A percentile compares a stretch with the other conserved stretches of the same genome.
These are phyloP conservation scores for Protodeltote pygarga DNA, from an alignment of 2,888 invertebrate species.

Conservation along the genomic window DNA sequence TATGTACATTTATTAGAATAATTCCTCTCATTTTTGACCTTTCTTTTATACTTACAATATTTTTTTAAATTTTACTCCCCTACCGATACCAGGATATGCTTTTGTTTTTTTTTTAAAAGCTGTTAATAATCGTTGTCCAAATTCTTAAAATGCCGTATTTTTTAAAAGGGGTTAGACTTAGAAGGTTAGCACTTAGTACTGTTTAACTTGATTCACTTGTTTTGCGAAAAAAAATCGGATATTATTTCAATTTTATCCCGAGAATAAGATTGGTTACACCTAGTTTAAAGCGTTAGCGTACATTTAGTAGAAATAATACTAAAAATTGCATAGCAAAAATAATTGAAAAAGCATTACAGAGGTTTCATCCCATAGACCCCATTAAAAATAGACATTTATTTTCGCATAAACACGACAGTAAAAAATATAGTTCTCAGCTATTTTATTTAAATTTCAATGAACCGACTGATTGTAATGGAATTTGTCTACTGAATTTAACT, in stretches of 20 bases:
- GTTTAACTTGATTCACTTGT: neutral
- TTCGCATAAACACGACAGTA: slow-evolving; percentile 67
- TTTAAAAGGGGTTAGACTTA: neutral
- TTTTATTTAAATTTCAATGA: slow-evolving; percentile 30
- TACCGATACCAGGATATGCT: slow-evolving; percentile 79
- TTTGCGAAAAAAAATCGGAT: neutral
- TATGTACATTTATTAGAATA: slow-evolving; percentile 83
- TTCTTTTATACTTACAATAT: slow-evolving; percentile 77
- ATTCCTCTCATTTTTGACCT: slow-evolving; percentile 86
- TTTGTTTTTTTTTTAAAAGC: slow-evolving; percentile 54
- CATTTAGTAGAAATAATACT: slow-evolving; percentile 41
- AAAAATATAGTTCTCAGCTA: slow-evolving; percentile 73
- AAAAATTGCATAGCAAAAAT: slow-evolving; percentile 78
- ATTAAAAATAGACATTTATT: slow-evolving; percentile 50
- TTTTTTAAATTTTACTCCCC: slow-evolving; percentile 65
- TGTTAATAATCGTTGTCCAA: slow-evolving; percentile 31
- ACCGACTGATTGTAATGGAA: slow-evolving; percentile 3
- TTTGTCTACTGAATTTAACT: slow-evolving; percentile 18
- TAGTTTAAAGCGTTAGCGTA: slow-evolving; percentile 59
- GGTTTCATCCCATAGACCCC: slow-evolving; percentile 23
- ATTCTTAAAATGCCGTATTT: neutral
- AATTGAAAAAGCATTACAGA: slow-evolving; percentile 59
- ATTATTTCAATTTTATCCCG: neutral
- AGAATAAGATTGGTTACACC: slow-evolving; percentile 23
- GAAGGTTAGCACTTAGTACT: neutral